phyloP scores from a whole-genome alignment of 2,113 vertebrate species.

The Prochilodus magdalenae region DNA sequence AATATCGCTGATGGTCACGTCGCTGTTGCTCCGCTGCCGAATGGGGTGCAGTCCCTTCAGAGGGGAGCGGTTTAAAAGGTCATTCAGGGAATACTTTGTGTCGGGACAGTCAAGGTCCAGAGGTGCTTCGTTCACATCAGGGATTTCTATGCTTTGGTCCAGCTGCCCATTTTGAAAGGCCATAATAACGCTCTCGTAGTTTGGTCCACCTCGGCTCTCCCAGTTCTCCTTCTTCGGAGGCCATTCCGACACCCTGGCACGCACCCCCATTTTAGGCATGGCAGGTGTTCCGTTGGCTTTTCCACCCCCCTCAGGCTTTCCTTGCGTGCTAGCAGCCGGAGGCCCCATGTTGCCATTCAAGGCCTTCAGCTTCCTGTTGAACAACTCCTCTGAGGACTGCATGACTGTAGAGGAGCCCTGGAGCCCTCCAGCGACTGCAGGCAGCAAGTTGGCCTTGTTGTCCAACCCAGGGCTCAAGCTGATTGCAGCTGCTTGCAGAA shows the following conservation, averaged over 20 bases:
- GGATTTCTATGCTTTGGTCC: conserved; percentile 81
- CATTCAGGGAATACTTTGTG: conserved; percentile 82
- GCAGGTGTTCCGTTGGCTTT: conserved; percentile 89
- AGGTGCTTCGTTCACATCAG: conserved; percentile 66
- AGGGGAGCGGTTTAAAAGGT: conserved; percentile 87
- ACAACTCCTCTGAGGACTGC: conserved; percentile 94
- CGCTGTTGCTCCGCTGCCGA: conserved; percentile 94
- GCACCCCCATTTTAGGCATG: conserved; percentile 97
- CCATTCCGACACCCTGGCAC: conserved; percentile 95
- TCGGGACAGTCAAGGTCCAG: conserved; percentile 84
- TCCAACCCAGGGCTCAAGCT: conserved; percentile 81
- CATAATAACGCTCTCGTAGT: conserved; percentile 82
- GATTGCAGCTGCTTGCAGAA: conserved; percentile 74
- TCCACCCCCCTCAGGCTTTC: conserved; percentile 82
- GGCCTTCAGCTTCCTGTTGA: conserved; percentile 90
- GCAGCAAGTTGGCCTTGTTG: conserved; percentile 80
- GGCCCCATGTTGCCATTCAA: conserved; percentile 89
- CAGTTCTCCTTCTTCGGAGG: conserved; percentile 92
- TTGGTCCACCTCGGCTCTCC: conserved; percentile 82
- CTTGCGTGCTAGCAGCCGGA: conserved; percentile 77
- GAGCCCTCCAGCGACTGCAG: conserved; percentile 79
- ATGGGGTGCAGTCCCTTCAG: conserved; percentile 91
- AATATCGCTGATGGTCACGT: conserved; percentile 97
- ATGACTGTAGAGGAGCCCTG: conserved; percentile 84
- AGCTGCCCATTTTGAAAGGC: conserved; percentile 86